A percentile compares a stretch with the other conserved stretches of the same genome.
phyloP scores from a whole-genome alignment of 1,140 invertebrate genomes.

The Orius insidiosus region DNA sequence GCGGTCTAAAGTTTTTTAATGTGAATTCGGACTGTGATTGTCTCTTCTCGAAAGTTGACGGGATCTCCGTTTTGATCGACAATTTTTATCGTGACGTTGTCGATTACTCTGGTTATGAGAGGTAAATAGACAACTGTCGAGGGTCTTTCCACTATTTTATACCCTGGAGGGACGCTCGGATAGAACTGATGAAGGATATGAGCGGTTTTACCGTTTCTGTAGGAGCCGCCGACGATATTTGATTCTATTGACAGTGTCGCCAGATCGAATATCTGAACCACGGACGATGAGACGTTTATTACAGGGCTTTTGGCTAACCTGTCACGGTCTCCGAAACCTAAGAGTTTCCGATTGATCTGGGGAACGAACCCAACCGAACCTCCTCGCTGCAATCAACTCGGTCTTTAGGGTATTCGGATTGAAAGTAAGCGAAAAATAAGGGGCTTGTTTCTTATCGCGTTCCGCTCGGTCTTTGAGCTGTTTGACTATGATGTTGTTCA shows the following conservation, averaged over 20 bases:
- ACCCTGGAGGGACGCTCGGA: constrained; percentile 19
- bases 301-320: background rate
- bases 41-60: constrained; percentile 18
- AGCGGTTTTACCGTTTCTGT: constrained; percentile 19
- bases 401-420: constrained; percentile 4
- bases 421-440: background rate
- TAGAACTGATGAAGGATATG: constrained; percentile 24
- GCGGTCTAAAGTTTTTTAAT: too few relatives aligned
- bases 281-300: background rate
- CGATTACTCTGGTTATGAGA: constrained; percentile 14
- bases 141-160: constrained; percentile 22
- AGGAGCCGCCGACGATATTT: constrained; percentile 19
- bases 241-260: constrained; percentile 12
- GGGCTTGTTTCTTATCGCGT: background rate
- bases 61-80: constrained; percentile 14
- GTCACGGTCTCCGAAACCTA: background rate
- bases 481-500: background rate
- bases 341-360: background rate
- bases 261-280: constrained; percentile 10
- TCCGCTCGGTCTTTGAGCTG: background rate
- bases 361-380: background rate
- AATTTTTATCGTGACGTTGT: constrained; percentile 17
- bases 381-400: background rate
- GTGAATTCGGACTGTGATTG: too few relatives aligned
- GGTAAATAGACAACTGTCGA: constrained; percentile 17